Percentiles rank a stretch among this genome's conserved stretches.
phyloP scores from a whole-genome alignment of 2,797 vertebrate genomes.

The Todus mexicanus region DNA sequence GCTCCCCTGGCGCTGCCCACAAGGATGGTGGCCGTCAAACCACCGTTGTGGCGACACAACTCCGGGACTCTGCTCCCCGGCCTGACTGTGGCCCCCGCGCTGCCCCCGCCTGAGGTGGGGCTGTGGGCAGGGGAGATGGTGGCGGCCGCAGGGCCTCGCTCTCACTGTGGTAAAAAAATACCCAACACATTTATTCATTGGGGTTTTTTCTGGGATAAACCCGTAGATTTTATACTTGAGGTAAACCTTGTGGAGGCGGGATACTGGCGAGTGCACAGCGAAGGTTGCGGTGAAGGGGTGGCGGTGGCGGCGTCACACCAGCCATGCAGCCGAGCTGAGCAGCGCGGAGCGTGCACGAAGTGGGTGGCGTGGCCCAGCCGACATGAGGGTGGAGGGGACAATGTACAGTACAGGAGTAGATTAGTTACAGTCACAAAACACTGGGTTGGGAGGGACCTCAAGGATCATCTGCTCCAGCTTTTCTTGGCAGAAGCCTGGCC shows the following conservation, averaged over 20 bases:
- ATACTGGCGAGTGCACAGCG: no score
- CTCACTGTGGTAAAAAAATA: not conserved
- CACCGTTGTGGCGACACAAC: no score
- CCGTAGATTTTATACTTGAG: not conserved
- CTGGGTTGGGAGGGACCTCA: not conserved
- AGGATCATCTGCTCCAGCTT: not conserved
- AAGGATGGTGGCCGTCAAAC: no score
- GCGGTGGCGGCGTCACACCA: not conserved
- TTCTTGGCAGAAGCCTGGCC: no score
- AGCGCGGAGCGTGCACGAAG: accelerated
- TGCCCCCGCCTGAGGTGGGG: not conserved
- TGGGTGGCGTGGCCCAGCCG: accelerated
- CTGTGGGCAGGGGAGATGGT: not conserved
- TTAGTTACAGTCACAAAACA: no score
- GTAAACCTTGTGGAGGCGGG: no score
- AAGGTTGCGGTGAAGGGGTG: no score
- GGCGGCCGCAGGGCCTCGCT: no score
- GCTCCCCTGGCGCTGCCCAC: not conserved
- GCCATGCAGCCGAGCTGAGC: no score
- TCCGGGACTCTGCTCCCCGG: no score
- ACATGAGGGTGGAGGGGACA: accelerated
- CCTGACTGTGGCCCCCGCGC: not conserved
- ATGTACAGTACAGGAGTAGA: accelerated
- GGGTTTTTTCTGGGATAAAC: not conserved
- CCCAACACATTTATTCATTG: no score